Evolutionary conservation across 2,888 invertebrate species (phyloP), one percentile per base, ranked within the genome.

Genomic region (Amblyjoppa fuscipennis): DNA sequence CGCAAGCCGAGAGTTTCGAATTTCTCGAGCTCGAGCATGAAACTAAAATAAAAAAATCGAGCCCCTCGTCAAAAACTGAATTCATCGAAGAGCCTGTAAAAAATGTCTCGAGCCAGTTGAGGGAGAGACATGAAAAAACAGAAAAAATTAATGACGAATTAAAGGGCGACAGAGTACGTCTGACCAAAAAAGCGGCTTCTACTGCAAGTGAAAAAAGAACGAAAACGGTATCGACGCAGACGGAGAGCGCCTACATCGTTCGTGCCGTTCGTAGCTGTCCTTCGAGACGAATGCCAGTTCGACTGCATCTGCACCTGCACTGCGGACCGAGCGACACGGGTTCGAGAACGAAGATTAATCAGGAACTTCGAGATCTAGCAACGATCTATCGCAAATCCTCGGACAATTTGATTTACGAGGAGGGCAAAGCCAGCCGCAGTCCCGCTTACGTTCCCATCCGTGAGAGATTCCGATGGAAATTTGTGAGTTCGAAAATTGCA

Each of bases 331-430:
- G 20, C 59, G 59, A 59, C 9, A 11, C 9, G 9, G 20, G 25
- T 2, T 20, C 56, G 59, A 59, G 56, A 13, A 69, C 34, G 70
- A 70, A 49, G 59, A 78, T 78, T 34, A 20, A 78, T 70, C 31
- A 31, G 13, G 41, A 74, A 56, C 11, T 76, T 53, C 78, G 69
- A 4, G 71, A 74, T 20, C 20, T 34, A n/a, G 31, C 70, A 20
- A 79, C 83, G 49, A 70, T 90, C n/a, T 82, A 83, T 59, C 84
- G 90, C 38, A 89, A 88, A 69, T 87, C 89, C 38, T 90, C 90
- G 13, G 90, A 90, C 79, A 87, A 90, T 84, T 84, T 90, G 51
- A 89, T 90, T 66, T 90, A 89, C 66, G 90, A 90, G 70, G 90
- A 89, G 73, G 68, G 81, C 34, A 90, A 89, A 69, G 89, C 79